Base-by-base conservation (phyloP, 2,888 invertebrate genomes). In the Callyntrura guangdongensis region DNA sequence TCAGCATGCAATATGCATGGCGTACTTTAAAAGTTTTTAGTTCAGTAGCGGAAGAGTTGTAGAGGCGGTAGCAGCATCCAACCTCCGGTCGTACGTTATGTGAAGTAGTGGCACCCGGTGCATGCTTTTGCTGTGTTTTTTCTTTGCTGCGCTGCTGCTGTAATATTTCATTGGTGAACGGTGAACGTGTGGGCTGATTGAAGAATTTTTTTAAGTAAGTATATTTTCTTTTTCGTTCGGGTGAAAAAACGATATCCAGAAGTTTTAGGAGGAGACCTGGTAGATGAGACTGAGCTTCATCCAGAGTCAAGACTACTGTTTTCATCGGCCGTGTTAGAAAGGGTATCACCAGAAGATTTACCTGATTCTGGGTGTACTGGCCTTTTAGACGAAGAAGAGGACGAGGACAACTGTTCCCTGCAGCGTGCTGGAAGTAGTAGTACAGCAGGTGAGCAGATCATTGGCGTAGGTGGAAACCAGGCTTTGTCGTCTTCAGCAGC, bases 361-460 rank as follows among this genome's bases (percentile, higher is more conserved):
- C 91, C 92, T n/a, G 92, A 92, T 92, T 92, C 92, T 84, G 92
- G 92, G 88, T 92, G 92, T 86, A 91, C 92, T 92, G 92, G 92
- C 36, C 92, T 92, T 91, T 61, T 92, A 92, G 92, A 92, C 88
- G 92, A 92, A 20, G 92, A 92, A n/a, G 89, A 91, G n/a, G 92
- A 92, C 27, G 91, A 88, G 45, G 89, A 90, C 72, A 90, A 85
- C 72, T 90, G 90, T 53, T 90, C 90, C 25, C 72, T 86, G 47
- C 90, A 90, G 64, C 90, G 90, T 72, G 86, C 83, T 82, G 86
- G 86, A 17, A 90, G 86, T 61, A 69, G 84, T 64, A 89, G 89
- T 84, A 89, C 77, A 83, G 89, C 84, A 74, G 86, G 90, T 90
- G 90, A 90, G 20, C 90, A 86, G 12, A 36, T 85, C 25, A 82